Evolutionary conservation across 2,888 invertebrate genomes (phyloP).

Genomic region (Dynastes hyllus): DNA sequence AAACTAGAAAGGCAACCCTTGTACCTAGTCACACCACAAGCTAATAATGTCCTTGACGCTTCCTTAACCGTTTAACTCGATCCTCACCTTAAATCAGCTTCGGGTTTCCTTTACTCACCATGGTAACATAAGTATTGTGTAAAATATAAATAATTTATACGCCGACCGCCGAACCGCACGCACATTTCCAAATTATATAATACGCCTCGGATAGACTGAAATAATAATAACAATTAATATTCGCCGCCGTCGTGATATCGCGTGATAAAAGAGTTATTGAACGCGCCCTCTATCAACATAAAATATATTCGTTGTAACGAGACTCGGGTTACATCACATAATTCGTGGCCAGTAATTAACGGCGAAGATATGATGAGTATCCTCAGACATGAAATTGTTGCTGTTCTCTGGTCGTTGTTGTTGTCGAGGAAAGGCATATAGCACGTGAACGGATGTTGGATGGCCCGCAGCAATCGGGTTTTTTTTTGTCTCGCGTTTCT

Average conservation of each 20-base stretch:
- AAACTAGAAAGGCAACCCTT: too few relatives aligned
- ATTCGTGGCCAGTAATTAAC: slow-evolving; percentile 68
- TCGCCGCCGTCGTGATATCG: slow-evolving; percentile 55
- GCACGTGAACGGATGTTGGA: slow-evolving; percentile 65
- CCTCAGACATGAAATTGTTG: slow-evolving; percentile 58
- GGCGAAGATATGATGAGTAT: slow-evolving; percentile 61
- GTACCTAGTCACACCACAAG: too few relatives aligned
- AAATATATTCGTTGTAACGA: slow-evolving; percentile 65
- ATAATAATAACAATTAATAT: slow-evolving; percentile 57
- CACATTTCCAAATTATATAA: slow-evolving; percentile 39
- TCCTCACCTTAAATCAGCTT: too few relatives aligned
- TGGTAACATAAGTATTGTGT: neutral
- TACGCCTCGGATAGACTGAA: slow-evolving; percentile 32
- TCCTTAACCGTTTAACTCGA: too few relatives aligned
- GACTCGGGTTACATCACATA: slow-evolving; percentile 67
- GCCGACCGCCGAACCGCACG: neutral
- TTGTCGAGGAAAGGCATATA: slow-evolving; percentile 59
- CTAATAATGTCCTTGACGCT: too few relatives aligned
- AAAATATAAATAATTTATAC: slow-evolving; percentile 3
- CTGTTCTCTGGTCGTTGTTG: slow-evolving; percentile 30
- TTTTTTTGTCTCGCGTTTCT: slow-evolving; percentile 13
- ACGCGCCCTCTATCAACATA: slow-evolving; percentile 65
- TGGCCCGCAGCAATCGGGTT: slow-evolving; percentile 52
- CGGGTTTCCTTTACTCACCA: neutral
- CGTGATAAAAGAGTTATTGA: slow-evolving; percentile 61